A percentile compares a stretch with the other conserved stretches of the same genome.
These are phyloP conservation scores for Bruchidius siliquastri DNA, from an alignment of 2,888 invertebrate species.

Conservation along the genomic window DNA sequence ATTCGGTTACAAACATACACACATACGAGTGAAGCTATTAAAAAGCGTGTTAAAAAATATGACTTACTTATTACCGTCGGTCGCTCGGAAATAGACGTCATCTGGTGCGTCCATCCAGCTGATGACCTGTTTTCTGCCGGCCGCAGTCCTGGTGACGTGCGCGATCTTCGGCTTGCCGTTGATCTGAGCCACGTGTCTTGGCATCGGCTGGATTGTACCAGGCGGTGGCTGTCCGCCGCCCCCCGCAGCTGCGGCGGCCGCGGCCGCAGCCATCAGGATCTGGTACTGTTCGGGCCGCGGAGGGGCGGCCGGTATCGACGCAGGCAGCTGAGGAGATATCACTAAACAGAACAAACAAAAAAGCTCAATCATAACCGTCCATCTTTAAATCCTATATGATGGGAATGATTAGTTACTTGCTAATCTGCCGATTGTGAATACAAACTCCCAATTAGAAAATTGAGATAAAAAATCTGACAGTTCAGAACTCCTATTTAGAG, in stretches of 20 bases:
- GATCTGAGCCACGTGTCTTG: slow-evolving; percentile 66
- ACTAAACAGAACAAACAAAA: not conserved
- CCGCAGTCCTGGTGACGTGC: slow-evolving; percentile 70
- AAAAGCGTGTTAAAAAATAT: not conserved
- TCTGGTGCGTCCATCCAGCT: slow-evolving; percentile 98
- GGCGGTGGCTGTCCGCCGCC: slow-evolving; percentile 52
- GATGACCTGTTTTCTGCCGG: slow-evolving; percentile 83
- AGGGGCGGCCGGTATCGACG: not conserved
- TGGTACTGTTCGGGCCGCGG: slow-evolving; percentile 62
- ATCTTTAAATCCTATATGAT: no score
- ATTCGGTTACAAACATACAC: not conserved
- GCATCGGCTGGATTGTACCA: slow-evolving; percentile 53
- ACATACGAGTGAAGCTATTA: no score
- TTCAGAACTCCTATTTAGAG: no score
- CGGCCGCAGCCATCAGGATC: slow-evolving; percentile 59
- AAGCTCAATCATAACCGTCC: no score
- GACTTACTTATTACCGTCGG: slow-evolving; percentile 83
- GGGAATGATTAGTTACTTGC: no score
- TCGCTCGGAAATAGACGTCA: slow-evolving; percentile 92
- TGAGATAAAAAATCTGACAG: no score
- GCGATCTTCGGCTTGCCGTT: slow-evolving; percentile 82
- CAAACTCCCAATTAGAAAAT: no score
- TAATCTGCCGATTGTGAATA: no score
- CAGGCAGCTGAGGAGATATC: not conserved
- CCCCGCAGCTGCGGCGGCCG: slow-evolving; percentile 23